Evolutionary conservation across 2,888 invertebrate species (phyloP).

Genomic region (Tineola bisselliella): DNA sequence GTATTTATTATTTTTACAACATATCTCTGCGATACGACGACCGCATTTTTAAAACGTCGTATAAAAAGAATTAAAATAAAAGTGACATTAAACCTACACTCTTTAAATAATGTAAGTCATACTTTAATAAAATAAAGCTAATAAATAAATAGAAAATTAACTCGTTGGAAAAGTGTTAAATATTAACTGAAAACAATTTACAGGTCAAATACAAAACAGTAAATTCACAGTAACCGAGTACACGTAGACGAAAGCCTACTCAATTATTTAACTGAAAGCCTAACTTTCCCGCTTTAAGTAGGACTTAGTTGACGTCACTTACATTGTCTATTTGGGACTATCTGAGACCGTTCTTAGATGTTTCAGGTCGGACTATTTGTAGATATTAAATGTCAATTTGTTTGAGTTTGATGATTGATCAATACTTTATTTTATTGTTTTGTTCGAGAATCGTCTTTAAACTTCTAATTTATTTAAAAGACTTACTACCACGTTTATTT

Average conservation of each 20-base stretch:
- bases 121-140: neutral
- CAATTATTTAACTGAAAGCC: neutral
- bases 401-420: neutral
- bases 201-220: neutral
- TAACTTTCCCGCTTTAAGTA: slow-evolving; percentile 7
- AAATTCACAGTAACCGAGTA: neutral
- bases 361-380: neutral
- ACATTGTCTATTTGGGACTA: slow-evolving; percentile 5
- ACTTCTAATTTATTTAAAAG: no score
- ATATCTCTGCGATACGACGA: no score
- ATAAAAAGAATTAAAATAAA: no score
- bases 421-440: neutral
- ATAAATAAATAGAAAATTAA: neutral
- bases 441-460: no score
- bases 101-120: no score
- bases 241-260: neutral
- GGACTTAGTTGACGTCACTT: slow-evolving; percentile 7
- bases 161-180: no score
- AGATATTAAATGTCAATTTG: slow-evolving; percentile 10
- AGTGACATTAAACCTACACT: no score
- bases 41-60: no score
- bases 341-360: neutral
- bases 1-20: no score
- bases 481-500: no score
- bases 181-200: neutral